A percentile compares a stretch with the other conserved stretches of the same genome.
Evolutionary conservation across 35 echinoderm and acorn worm species (phyloP).

Genomic region (Diadema setosum): DNA sequence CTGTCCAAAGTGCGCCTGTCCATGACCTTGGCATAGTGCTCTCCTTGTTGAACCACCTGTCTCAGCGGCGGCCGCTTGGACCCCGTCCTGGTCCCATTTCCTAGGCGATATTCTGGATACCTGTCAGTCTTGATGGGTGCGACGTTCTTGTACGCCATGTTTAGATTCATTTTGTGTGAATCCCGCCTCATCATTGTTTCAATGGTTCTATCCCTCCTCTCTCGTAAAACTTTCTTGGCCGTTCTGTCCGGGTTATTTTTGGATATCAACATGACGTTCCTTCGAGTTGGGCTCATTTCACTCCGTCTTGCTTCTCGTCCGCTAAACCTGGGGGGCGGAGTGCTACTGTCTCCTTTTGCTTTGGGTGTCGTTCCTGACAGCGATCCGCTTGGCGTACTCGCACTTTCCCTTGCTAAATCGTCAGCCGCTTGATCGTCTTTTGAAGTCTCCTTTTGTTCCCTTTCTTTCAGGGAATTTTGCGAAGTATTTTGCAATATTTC

Average conservation of each 20-base stretch:
- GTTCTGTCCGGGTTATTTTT: background rate
- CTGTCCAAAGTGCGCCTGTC: background rate
- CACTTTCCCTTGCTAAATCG: too few relatives aligned
- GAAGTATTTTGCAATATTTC: too few relatives aligned
- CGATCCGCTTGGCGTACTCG: too few relatives aligned
- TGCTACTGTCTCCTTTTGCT: too few relatives aligned
- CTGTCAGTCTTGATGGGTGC: background rate
- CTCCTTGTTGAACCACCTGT: background rate
- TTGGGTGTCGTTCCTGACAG: too few relatives aligned
- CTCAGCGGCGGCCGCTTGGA: background rate
- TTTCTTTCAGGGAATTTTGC: too few relatives aligned
- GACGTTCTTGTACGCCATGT: background rate
- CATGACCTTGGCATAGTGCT: background rate
- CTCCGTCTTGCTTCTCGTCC: too few relatives aligned
- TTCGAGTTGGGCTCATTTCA: too few relatives aligned
- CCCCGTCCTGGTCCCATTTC: background rate
- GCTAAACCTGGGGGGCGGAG: too few relatives aligned
- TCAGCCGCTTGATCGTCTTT: too few relatives aligned
- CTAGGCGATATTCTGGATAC: background rate
- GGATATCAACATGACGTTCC: too few relatives aligned
- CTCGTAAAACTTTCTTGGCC: background rate
- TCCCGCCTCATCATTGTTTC: background rate
- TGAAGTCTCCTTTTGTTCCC: too few relatives aligned
- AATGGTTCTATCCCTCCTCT: background rate
- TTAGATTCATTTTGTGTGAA: background rate